Percentiles rank a stretch among this genome's conserved stretches.
Evolutionary conservation across 1,140 invertebrate species (phyloP).

Genomic region (Oncopeltus fasciatus): DNA sequence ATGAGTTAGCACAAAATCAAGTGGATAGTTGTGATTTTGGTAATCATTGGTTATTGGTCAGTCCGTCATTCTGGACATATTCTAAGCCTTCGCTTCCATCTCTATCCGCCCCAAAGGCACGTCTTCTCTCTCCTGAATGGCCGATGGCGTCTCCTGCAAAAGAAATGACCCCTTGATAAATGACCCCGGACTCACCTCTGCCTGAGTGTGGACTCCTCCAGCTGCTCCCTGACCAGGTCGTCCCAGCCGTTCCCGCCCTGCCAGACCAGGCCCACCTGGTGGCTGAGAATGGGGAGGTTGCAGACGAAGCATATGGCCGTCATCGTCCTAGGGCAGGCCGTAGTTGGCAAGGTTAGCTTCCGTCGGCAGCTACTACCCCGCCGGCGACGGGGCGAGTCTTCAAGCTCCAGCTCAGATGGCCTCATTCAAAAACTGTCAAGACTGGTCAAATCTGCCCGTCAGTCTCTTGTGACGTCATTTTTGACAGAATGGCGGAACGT

Average conservation of each 20-base stretch:
- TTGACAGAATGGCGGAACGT: no score
- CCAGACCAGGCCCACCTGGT: slow-evolving; percentile 85
- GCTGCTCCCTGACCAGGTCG: slow-evolving; percentile 68
- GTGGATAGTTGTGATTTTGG: no score
- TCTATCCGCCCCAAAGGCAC: no score
- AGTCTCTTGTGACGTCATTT: no score
- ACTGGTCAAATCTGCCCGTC: no score
- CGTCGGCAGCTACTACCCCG: background rate
- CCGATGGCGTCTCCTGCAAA: no score
- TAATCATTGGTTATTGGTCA: no score
- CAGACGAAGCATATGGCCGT: slow-evolving; percentile 88
- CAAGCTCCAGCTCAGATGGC: background rate
- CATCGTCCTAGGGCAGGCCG: slow-evolving; percentile 54
- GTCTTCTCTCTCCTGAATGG: no score
- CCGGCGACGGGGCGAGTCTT: background rate
- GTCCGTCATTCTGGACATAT: no score
- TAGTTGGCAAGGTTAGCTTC: background rate
- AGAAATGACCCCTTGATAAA: no score
- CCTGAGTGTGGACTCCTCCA: slow-evolving; percentile 67
- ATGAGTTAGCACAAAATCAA: no score
- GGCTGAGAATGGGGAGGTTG: slow-evolving; percentile 82
- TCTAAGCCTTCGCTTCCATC: no score
- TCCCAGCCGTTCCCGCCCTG: slow-evolving; percentile 85
- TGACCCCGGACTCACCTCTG: slow-evolving; percentile 37
- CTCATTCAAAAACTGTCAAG: background rate